Conservation (phyloP, 2,888 invertebrate species). For the Eupithecia vulgata region DNA sequence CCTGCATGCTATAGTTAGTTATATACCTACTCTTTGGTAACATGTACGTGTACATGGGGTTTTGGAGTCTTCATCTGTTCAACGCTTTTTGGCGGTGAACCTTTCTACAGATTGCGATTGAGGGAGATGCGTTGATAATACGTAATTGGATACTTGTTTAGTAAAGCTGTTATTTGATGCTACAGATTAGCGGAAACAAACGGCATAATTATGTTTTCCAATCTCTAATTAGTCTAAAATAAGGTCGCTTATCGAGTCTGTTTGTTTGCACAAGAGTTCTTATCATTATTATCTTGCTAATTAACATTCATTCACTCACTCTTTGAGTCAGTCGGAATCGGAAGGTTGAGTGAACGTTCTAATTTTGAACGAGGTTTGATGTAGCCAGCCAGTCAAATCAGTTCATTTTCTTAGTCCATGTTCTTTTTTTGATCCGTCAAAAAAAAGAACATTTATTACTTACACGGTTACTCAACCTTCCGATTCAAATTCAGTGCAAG, state of each 20-base stretch:
- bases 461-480: no score
- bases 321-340: no score
- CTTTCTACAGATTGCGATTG: not conserved
- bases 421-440: no score
- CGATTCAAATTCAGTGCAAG: no score
- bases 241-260: not conserved
- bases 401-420: no score
- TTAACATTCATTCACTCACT: no score
- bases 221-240: not conserved
- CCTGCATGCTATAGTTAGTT: no score
- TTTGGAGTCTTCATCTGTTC: not conserved
- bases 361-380: no score
- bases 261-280: not conserved
- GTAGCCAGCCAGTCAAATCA: no score
- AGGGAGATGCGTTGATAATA: slow-evolving; percentile 3
- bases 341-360: no score
- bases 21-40: no score
- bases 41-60: not conserved
- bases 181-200: not conserved
- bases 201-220: not conserved
- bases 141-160: slow-evolving; percentile 11
- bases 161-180: slow-evolving; percentile 7
- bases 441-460: no score
- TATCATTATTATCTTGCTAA: not conserved
- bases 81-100: not conserved